Percentiles rank a stretch among this genome's conserved stretches.
These are phyloP conservation scores for Cyclargus thomasi DNA, from an alignment of 1,140 invertebrate genomes.

Conservation along the genomic window DNA sequence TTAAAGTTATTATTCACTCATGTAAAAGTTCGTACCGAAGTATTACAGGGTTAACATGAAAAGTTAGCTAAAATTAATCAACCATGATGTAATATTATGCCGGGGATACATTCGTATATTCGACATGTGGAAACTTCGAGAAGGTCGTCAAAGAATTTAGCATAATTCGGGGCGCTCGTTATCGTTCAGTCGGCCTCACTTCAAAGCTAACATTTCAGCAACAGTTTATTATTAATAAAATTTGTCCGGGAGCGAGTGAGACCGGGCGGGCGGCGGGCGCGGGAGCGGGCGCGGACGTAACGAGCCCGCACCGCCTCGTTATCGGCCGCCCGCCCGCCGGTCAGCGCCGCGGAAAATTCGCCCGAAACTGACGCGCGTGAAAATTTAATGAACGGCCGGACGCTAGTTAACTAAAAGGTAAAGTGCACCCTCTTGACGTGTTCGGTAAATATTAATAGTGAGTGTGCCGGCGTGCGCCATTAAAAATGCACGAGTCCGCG, in stretches of 20 bases:
- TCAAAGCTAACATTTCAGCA: conserved; percentile 66
- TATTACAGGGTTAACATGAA: not conserved
- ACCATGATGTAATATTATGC: conserved; percentile 5
- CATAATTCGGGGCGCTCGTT: conserved; percentile 58
- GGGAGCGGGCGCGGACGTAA: conserved; percentile 38
- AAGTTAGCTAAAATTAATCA: conserved; percentile 2
- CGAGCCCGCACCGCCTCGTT: conserved; percentile 61
- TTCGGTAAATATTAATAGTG: conserved; percentile 75
- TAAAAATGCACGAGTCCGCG: conserved; percentile 71
- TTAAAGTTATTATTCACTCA: not conserved
- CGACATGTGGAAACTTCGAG: conserved; percentile 34
- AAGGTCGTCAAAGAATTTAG: conserved; percentile 57
- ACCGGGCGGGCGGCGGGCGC: conserved; percentile 22
- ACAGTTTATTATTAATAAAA: conserved; percentile 73
- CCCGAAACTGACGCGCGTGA: conserved; percentile 74
- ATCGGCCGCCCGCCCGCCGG: conserved; percentile 61
- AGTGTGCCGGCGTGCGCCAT: conserved; percentile 69
- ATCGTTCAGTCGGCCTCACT: conserved; percentile 61
- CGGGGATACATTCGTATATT: not conserved
- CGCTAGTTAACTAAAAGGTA: conserved; percentile 75
- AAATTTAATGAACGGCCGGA: conserved; percentile 75
- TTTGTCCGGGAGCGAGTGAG: conserved; percentile 39
- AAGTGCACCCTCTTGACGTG: conserved; percentile 75
- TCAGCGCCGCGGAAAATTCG: conserved; percentile 73
- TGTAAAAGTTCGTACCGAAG: not conserved